Base-by-base conservation (phyloP, 2,888 invertebrate genomes). In the Phorcus lineatus region DNA sequence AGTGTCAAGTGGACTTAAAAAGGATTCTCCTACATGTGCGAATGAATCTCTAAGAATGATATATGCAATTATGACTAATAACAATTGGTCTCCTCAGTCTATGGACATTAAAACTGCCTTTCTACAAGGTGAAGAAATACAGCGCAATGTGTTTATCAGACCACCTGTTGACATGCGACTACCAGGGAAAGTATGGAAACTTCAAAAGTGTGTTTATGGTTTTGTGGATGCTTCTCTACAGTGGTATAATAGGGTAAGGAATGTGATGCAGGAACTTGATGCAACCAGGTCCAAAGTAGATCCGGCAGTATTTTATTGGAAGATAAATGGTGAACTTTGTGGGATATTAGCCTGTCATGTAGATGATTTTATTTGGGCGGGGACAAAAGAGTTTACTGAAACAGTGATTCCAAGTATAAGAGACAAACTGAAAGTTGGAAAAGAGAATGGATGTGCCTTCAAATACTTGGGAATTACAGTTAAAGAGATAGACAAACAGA, bases 341-440 rank as follows among this genome's bases (percentile, higher is more conserved):
- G 81, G 74, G 2, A 24, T 79, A 2, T 31, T 81, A 67, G 78
- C 75, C 28, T 75, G 81, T 52, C 79, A 81, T 76, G 79, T 81
- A 7, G 81, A 81, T 66, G 77, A 66, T 22, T 77, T 77, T n/a
- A 66, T 66, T 19, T 78, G 78, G 78, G 78, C 62, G 11, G 78
- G 53, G 31, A 52, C 62, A 47, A 47, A 9, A 22, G 28, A 47
- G 13, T 81, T 81, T 36, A 74, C 76, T 52, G n/a, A 47, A 24
- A 36, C 22, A 3, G 70, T 77, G 16, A 81, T 81, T 3, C 13
- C 53, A 17, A n/a, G 62, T 57, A 53, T 79, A 13, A 47, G 79
- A 19, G 19, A 70, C 16, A 67, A 17, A 40, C 53, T 79, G 53
- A 36, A 22, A 22, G 81, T 75, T 47, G 77, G 77, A 22, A 78